Evolutionary conservation across 2,797 vertebrate species (phyloP), one percentile per base, ranked within the genome.

Genomic region (Bradypus variegatus): DNA sequence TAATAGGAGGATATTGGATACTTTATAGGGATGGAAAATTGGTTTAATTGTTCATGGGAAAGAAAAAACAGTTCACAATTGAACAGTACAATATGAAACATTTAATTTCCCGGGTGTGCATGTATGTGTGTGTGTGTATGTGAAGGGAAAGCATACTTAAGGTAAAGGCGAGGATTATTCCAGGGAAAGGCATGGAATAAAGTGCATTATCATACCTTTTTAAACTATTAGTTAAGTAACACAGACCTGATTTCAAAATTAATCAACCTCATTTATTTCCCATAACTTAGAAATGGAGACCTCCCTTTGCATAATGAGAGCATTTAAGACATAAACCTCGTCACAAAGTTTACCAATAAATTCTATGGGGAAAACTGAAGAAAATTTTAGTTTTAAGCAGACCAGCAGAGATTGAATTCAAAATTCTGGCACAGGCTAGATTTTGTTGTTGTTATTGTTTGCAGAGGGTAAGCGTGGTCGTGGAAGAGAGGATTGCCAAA

Each of bases 141-240:
- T 58, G 58, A 29, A 82, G 73, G 33, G 13, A 76, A 87, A 86
- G 45, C 5, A 58, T 36, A 64, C 69, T 50, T 81, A 72, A 89
- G 21, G 64, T 93, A 60, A 80, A 89, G 89, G 60, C 85, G 62
- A 91, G 58, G 50, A 79, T 9, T 0, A 0, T 69, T 77, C n/a
- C 0, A 25, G 86, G 0, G 84, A 70, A 93, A 91, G 14, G 60
- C 60, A 69, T 29, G 86, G 84, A 92, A 94, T 70, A 78, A 87
- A 94, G 31, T 3, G 19, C 27, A 69, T 83, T 94, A 96, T 62
- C 58, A 93, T 45, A 45, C 2, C 58, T 58, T 96, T 91, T 94
- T 38, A 95, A 97, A 91, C 55, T 83, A 95, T 96, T 95, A 93
- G 94, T 96, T 91, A 94, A 95, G 92, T 83, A 95, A 90, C 55